Evolutionary conservation across 2,797 vertebrate species (phyloP).

Genomic region (Tauraco hartlaubi): DNA sequence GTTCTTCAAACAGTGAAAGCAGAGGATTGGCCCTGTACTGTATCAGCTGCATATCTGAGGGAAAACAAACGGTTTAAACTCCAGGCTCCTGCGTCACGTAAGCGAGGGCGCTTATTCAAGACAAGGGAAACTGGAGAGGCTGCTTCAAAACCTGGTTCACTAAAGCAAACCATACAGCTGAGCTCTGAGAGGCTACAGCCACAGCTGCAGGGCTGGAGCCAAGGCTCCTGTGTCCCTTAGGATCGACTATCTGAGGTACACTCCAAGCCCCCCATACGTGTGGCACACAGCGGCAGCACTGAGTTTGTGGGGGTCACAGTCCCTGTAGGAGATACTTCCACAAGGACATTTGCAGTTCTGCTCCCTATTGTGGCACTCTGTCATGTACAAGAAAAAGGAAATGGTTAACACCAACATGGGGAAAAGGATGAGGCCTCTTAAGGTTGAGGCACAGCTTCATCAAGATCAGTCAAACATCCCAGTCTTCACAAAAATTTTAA

Average conservation of each 20-base stretch:
- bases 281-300: background rate
- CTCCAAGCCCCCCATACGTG: background rate
- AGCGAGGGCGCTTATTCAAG: background rate
- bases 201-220: background rate
- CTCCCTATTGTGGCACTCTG: background rate
- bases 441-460: background rate
- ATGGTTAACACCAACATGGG: background rate
- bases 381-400: accelerated
- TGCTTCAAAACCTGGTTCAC: background rate
- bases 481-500: background rate
- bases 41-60: conserved; percentile 73
- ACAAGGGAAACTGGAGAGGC: background rate
- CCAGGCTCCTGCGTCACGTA: background rate
- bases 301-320: background rate
- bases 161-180: background rate
- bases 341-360: background rate
- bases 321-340: background rate
- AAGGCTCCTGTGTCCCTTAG: background rate
- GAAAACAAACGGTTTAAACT: conserved; percentile 12
- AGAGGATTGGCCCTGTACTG: conserved; percentile 67
- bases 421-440: background rate
- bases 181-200: background rate
- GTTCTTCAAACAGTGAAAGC: conserved; percentile 66
- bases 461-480: background rate
- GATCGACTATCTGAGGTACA: background rate